Conservation (phyloP, 2,113 vertebrate species). For the Leptobrachium leishanense region DNA sequence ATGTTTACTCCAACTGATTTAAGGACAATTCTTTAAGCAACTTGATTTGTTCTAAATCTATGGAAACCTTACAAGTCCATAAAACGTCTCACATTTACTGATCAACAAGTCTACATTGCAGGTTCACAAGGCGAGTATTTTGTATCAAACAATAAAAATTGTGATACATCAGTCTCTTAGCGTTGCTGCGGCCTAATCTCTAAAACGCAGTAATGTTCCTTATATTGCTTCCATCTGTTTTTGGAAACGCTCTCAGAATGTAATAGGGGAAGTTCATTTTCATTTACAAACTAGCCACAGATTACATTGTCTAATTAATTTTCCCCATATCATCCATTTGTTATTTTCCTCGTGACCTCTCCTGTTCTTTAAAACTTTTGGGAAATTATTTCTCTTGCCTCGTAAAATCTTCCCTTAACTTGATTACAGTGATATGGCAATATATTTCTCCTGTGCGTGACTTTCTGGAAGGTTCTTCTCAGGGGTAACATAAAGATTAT, state of each 20-base stretch:
- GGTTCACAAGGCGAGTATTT: background rate
- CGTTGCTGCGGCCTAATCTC: constrained; percentile 17
- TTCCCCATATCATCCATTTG: constrained; percentile 32
- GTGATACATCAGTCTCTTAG: constrained; percentile 9
- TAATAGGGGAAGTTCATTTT: constrained; percentile 34
- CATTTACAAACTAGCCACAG: constrained; percentile 15
- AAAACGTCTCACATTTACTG: constrained; percentile 30
- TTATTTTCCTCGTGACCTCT: constrained; percentile 31
- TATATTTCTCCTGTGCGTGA: constrained; percentile 15
- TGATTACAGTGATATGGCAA: constrained; percentile 19
- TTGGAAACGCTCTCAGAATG: constrained; percentile 16
- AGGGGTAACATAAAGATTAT: constrained; percentile 1
- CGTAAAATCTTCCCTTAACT: constrained; percentile 20
- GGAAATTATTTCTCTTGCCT: constrained; percentile 35
- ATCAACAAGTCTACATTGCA: background rate
- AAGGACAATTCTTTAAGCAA: constrained; percentile 9
- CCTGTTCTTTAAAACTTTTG: constrained; percentile 31
- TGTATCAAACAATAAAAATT: constrained; percentile 3
- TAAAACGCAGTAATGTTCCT: constrained; percentile 41
- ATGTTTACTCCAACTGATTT: too few relatives aligned
- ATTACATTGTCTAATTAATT: constrained; percentile 42
- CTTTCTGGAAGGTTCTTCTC: constrained; percentile 7
- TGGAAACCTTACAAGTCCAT: constrained; percentile 10
- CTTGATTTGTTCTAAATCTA: background rate
- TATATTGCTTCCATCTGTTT: constrained; percentile 39